Evolutionary conservation across 1,140 invertebrate species (phyloP).

Genomic region (Caligus rogercresseyi): DNA sequence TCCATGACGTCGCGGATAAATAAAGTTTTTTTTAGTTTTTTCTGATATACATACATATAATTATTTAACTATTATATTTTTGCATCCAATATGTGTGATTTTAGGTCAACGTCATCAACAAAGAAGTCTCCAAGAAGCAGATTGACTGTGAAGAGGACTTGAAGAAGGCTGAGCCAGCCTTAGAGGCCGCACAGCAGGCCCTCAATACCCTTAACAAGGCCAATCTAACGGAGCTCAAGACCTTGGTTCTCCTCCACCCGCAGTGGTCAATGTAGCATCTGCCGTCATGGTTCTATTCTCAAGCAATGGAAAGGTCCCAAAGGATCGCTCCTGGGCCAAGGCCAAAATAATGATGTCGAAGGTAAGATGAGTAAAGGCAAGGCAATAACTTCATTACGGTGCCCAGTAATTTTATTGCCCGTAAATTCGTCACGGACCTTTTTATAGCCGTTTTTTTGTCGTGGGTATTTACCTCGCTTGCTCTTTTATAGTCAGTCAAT

Average conservation of each 20-base stretch:
- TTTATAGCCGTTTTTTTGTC: too few species aligned
- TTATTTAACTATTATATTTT: too few species aligned
- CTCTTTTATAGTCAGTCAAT: too few species aligned
- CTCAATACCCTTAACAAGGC: conserved; percentile 88
- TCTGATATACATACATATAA: too few species aligned
- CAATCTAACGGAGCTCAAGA: conserved; percentile 89
- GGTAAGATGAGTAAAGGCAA: too few species aligned
- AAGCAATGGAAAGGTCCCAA: conserved; percentile 79
- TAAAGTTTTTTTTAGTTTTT: too few species aligned
- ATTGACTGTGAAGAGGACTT: conserved; percentile 83
- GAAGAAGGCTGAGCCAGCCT: conserved; percentile 81
- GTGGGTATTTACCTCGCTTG: too few species aligned
- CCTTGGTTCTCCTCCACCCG: conserved; percentile 51
- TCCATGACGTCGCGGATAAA: too few species aligned
- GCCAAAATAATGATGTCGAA: conserved; percentile 81
- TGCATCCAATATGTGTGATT: too few species aligned
- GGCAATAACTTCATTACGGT: too few species aligned
- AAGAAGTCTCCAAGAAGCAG: conserved; percentile 84
- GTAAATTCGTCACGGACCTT: too few species aligned
- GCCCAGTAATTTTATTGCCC: too few species aligned
- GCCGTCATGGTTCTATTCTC: conserved; percentile 86
- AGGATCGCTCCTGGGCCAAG: conserved; percentile 85
- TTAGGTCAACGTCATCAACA: conserved; percentile 71
- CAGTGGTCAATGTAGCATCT: conserved; percentile 77
- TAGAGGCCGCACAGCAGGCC: conserved; percentile 78